Base-by-base conservation (phyloP, 2,113 vertebrate genomes). In the Hemiscyllium ocellatum region DNA sequence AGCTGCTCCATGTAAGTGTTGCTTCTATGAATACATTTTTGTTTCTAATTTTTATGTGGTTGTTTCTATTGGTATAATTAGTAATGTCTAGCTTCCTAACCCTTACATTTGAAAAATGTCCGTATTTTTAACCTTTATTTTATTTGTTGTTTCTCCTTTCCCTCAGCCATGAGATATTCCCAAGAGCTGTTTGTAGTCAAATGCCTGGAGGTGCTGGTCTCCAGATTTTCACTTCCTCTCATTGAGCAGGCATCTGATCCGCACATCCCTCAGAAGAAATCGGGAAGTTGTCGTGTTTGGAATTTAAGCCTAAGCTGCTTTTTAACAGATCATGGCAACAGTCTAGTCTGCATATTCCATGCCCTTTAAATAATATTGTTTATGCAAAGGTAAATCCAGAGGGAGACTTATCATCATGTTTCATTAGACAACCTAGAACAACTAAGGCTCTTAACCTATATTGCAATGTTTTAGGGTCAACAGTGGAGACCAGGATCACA, bases 401-500 rank as follows among this genome's bases (percentile, higher is more conserved):
- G 12, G 52, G 47, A 61, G 37, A 52, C 29, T 89, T 52, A 52
- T 90, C 61, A 33, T n/a, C 72, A n/a, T 69, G 50, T 47, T 94
- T 47, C 91, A 94, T 33, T 66, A 70, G 65, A 37, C 68, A 52
- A 47, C 42, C 94, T 29, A 50, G 47, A 52, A 95, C 8, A 47
- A 42, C 12, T 29, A 72, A 95, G 42, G 26, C 29, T 69, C 8
- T 70, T 95, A 69, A 72, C 42, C 26, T 24, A 26, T 19, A 50
- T 66, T 26, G 29, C 10, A 52, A 2, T 52, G 47, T 76, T 72
- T 8, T 15, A 95, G 68, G 20, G 5, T 72, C 22, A 47, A 72
- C 42, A 76, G 69, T 95, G 68, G 69, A 95, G 94, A 7, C 1
- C 69, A 95, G 93, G 93, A 94, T 70, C 66, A 65, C n/a, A 94